phyloP scores from a whole-genome alignment of 2,797 vertebrate species.

The Microctenopoma stevenorrisi region DNA sequence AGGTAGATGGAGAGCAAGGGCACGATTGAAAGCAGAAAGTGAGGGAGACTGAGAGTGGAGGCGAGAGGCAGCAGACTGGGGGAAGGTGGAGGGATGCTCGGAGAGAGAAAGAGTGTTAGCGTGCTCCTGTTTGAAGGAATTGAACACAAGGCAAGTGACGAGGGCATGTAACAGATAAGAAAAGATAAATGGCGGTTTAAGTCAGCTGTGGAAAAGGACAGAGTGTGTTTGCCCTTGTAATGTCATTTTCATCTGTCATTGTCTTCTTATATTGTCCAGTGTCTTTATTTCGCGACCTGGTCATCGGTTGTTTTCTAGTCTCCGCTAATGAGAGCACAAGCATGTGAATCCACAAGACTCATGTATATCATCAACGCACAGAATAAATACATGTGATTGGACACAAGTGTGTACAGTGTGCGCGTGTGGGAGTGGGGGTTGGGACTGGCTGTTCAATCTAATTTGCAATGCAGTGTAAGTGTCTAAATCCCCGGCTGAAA shows the following conservation, averaged over 20 bases:
- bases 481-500: slow-evolving; percentile 47
- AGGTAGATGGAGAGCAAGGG: slow-evolving; percentile 50
- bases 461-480: slow-evolving; percentile 66
- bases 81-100: slow-evolving; percentile 30
- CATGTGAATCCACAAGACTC: background rate
- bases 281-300: slow-evolving; percentile 4
- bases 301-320: background rate
- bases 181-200: slow-evolving; percentile 50
- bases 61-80: slow-evolving; percentile 27
- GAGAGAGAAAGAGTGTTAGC: slow-evolving; percentile 24
- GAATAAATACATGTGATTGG: slow-evolving; percentile 21
- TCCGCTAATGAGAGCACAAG: background rate
- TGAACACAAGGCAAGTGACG: slow-evolving; percentile 43
- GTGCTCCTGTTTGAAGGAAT: slow-evolving; percentile 27
- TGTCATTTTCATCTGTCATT: slow-evolving; percentile 21
- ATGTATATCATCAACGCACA: slow-evolving; percentile 18
- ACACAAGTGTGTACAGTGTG: slow-evolving; percentile 3
- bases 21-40: slow-evolving; percentile 43
- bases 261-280: slow-evolving; percentile 20
- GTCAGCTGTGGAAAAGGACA: slow-evolving; percentile 39
- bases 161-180: slow-evolving; percentile 38
- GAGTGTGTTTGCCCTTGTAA: slow-evolving; percentile 36
- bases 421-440: slow-evolving; percentile 24
- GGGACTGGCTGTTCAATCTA: slow-evolving; percentile 43
- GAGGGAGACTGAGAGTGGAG: slow-evolving; percentile 32